Evolutionary conservation across 2,113 vertebrate species (phyloP).

Genomic region (Lasiurus cinereus): DNA sequence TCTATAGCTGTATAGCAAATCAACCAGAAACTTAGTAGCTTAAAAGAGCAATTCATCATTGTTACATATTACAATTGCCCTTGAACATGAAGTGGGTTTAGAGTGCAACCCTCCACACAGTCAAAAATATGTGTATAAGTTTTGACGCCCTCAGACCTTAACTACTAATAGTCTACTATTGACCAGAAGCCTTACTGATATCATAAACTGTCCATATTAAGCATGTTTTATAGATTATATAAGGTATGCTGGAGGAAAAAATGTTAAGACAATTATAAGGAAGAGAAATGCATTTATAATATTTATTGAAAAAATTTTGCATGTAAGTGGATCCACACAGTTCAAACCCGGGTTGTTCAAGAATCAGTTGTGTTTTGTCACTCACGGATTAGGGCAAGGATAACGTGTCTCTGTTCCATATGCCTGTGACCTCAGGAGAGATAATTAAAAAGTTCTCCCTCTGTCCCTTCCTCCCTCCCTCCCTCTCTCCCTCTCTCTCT

Average conservation of each 20-base stretch:
- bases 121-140: neutral
- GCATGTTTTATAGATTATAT: neutral
- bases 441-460: neutral
- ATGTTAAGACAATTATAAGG: neutral
- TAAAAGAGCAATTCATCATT: neutral
- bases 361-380: neutral
- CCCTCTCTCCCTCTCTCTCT: neutral
- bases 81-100: neutral
- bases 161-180: too few relatives aligned
- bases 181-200: too few relatives aligned
- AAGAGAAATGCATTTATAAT: neutral
- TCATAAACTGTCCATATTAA: neutral
- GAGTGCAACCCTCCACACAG: neutral
- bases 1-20: too few relatives aligned
- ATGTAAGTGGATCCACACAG: too few relatives aligned
- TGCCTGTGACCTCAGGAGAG: neutral
- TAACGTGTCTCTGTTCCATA: neutral
- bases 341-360: neutral
- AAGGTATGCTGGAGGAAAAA: neutral
- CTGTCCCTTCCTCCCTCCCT: too few relatives aligned
- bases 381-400: neutral
- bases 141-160: too few relatives aligned
- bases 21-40: neutral
- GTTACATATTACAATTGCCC: neutral
- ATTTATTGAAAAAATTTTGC: neutral